Evolutionary conservation across 2,888 invertebrate species (phyloP).

Genomic region (Dicranocentrus wangi): DNA sequence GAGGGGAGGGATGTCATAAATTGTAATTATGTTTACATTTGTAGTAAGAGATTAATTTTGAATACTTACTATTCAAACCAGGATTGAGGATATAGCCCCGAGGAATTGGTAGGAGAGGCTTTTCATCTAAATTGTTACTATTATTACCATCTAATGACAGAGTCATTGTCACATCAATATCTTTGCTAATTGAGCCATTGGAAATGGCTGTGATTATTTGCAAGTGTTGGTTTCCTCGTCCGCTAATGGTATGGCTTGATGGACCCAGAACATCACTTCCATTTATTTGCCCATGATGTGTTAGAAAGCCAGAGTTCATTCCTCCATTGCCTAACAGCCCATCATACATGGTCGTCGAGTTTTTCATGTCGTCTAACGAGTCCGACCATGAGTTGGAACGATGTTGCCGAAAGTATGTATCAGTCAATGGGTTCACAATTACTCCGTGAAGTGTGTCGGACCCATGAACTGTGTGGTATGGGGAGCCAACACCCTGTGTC

Average conservation of each 20-base stretch:
- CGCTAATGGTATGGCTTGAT: slow-evolving; percentile 18
- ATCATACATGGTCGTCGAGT: slow-evolving; percentile 30
- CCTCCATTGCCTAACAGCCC: slow-evolving; percentile 34
- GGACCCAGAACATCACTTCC: slow-evolving; percentile 21
- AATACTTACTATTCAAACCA: slow-evolving; percentile 63
- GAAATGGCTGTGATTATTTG: slow-evolving; percentile 37
- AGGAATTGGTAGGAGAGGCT: slow-evolving; percentile 42
- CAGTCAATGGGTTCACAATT: slow-evolving; percentile 80
- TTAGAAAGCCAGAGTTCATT: slow-evolving; percentile 25
- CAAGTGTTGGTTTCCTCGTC: slow-evolving; percentile 5
- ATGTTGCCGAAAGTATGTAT: slow-evolving; percentile 77
- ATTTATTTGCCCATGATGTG: slow-evolving; percentile 36
- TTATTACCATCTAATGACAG: slow-evolving; percentile 37
- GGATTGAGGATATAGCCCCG: slow-evolving; percentile 65
- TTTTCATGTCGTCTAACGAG: slow-evolving; percentile 83
- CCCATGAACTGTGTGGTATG: slow-evolving; percentile 91
- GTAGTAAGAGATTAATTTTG: no score
- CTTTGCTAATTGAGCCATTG: slow-evolving; percentile 45
- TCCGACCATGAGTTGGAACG: slow-evolving; percentile 92
- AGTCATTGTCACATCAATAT: slow-evolving; percentile 48
- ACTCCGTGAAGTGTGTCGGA: slow-evolving; percentile 84
- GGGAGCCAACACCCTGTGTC: slow-evolving; percentile 83
- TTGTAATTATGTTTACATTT: neutral
- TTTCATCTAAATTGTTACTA: slow-evolving; percentile 16
- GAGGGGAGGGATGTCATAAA: no score